Percentiles rank a stretch among this genome's conserved stretches.
Conservation (phyloP, 2,797 vertebrate species). For the Thamnophis elegans region DNA sequence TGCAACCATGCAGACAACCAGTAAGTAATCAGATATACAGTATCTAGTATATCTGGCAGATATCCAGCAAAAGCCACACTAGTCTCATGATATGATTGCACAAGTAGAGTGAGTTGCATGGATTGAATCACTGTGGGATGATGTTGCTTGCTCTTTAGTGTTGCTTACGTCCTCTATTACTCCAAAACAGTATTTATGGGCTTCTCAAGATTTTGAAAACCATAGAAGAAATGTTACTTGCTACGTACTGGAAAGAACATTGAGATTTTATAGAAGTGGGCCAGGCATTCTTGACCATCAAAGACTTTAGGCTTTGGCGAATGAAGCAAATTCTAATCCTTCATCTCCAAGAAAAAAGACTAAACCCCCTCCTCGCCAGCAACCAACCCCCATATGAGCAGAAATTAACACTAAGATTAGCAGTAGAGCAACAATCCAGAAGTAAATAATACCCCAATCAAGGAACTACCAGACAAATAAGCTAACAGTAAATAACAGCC, state of each 20-base stretch:
- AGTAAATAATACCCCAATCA: not conserved
- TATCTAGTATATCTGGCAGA: not conserved
- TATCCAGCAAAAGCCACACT: not conserved
- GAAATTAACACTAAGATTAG: not conserved
- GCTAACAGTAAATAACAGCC: not conserved
- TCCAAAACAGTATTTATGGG: not conserved
- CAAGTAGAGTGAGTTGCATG: not conserved
- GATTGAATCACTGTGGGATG: not conserved
- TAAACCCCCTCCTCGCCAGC: not conserved
- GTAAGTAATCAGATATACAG: conserved; percentile 57
- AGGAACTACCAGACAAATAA: not conserved
- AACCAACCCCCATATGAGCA: not conserved
- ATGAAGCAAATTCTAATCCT: not conserved
- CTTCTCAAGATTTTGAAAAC: not conserved
- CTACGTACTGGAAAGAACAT: not conserved
- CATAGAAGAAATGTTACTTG: not conserved
- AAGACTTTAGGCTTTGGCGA: not conserved
- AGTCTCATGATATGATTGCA: not conserved
- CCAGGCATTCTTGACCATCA: not conserved
- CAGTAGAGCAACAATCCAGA: not conserved
- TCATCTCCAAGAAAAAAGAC: not conserved
- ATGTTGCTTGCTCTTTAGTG: not conserved
- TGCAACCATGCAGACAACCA: conserved; percentile 49
- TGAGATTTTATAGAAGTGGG: not conserved
- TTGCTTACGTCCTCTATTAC: not conserved